Evolutionary conservation across 2,797 vertebrate species (phyloP).

Genomic region (Erpetoichthys calabaricus): DNA sequence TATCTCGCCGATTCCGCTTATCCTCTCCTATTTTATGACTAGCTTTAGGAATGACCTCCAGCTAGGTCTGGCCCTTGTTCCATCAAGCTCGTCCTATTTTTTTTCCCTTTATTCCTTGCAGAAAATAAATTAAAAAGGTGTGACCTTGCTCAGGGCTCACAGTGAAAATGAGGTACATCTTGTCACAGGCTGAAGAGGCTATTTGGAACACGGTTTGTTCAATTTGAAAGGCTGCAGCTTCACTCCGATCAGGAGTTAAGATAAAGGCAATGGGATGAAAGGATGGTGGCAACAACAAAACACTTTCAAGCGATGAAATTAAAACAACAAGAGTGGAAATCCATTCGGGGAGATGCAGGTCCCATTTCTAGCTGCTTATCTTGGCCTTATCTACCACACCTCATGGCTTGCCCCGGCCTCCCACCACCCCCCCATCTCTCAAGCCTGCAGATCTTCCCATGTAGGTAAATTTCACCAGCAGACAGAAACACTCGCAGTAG

Average conservation of each 20-base stretch:
- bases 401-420: slow-evolving; percentile 23
- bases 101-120: slow-evolving; percentile 55
- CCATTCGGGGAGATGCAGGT: slow-evolving; percentile 46
- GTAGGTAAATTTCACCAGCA: no score
- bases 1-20: slow-evolving; percentile 53
- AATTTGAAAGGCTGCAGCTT: slow-evolving; percentile 74
- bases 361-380: slow-evolving; percentile 44
- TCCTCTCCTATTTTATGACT: slow-evolving; percentile 62
- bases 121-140: slow-evolving; percentile 87
- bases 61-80: slow-evolving; percentile 73
- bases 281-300: slow-evolving; percentile 48
- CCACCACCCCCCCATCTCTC: slow-evolving; percentile 7
- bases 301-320: slow-evolving; percentile 64
- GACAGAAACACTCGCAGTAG: no score
- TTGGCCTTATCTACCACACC: slow-evolving; percentile 49
- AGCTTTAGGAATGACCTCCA: slow-evolving; percentile 81
- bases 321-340: slow-evolving; percentile 69
- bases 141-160: slow-evolving; percentile 88
- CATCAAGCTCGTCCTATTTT: slow-evolving; percentile 45
- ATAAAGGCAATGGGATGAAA: slow-evolving; percentile 60
- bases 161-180: slow-evolving; percentile 88
- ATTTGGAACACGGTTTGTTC: slow-evolving; percentile 78
- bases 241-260: slow-evolving; percentile 56
- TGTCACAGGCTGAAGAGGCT: slow-evolving; percentile 75
- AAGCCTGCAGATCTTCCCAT: no score